phyloP scores from a whole-genome alignment of 2,888 invertebrate species.

The Ferrisia virgata region DNA sequence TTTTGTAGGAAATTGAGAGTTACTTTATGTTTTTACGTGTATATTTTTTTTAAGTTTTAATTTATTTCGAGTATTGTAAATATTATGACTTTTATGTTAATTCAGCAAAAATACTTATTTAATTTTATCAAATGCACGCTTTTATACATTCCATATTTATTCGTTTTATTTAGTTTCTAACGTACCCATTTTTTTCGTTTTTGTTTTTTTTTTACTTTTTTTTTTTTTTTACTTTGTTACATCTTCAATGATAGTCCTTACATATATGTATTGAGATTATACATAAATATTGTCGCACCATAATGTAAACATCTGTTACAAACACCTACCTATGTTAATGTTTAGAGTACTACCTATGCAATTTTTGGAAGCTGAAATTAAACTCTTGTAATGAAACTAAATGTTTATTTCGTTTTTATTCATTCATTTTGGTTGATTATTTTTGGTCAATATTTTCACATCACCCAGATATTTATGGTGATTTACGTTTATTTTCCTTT shows the following conservation, averaged over 20 bases:
- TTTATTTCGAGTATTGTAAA: constrained; percentile 10
- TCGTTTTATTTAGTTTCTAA: constrained; percentile 9
- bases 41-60: constrained; percentile 22
- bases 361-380: constrained; percentile 32
- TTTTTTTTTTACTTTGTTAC: background rate
- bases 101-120: constrained; percentile 25
- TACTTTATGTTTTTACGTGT: constrained; percentile 1
- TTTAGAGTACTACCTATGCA: constrained; percentile 30
- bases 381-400: constrained; percentile 35
- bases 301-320: constrained; percentile 18
- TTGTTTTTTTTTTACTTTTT: background rate
- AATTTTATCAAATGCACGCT: constrained; percentile 37
- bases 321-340: constrained; percentile 23
- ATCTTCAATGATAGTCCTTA: background rate
- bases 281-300: constrained; percentile 16
- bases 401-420: background rate
- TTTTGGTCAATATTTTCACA: too few species aligned
- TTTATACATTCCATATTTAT: constrained; percentile 39
- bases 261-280: constrained; percentile 11
- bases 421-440: background rate
- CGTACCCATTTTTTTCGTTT: constrained; percentile 22
- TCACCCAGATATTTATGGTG: too few species aligned
- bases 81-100: background rate
- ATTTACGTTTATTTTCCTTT: too few species aligned
- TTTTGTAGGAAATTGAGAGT: constrained; percentile 28